These are phyloP conservation scores for Myrmophylax atrothorax DNA, from an alignment of 2,113 vertebrate genomes.

Conservation along the genomic window DNA sequence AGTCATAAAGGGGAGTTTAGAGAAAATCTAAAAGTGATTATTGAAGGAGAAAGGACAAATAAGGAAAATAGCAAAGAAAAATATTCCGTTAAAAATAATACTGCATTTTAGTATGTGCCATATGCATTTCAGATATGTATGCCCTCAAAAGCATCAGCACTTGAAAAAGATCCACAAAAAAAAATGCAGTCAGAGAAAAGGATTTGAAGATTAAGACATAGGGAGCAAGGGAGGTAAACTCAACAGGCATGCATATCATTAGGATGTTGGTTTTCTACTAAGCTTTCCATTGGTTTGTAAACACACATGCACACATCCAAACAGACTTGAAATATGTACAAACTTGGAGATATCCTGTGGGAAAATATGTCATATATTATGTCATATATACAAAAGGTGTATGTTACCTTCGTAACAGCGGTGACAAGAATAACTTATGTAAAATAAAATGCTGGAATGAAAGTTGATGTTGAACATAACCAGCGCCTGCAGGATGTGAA, in stretches of 20 bases:
- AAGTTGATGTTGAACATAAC: not conserved
- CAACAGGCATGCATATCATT: not conserved
- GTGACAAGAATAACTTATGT: not conserved
- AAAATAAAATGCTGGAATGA: not conserved
- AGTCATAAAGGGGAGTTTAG: not conserved
- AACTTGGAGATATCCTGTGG: not conserved
- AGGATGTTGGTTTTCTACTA: not conserved
- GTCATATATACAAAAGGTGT: not conserved
- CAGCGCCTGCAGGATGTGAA: not conserved
- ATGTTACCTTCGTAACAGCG: not conserved
- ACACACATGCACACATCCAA: not conserved
- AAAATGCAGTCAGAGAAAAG: not conserved
- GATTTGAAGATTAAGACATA: not conserved
- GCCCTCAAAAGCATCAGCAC: not conserved
- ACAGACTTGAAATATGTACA: not conserved
- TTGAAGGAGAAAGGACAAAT: not conserved
- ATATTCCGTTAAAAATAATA: not conserved
- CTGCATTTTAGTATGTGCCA: not conserved
- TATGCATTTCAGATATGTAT: not conserved
- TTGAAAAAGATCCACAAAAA: not conserved
- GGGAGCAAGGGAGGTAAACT: not conserved
- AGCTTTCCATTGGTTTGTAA: not conserved
- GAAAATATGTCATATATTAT: not conserved
- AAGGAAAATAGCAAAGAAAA: not conserved
- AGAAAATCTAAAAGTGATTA: not conserved